phyloP scores from a whole-genome alignment of 2,888 invertebrate genomes.

The Cinara cedri region DNA sequence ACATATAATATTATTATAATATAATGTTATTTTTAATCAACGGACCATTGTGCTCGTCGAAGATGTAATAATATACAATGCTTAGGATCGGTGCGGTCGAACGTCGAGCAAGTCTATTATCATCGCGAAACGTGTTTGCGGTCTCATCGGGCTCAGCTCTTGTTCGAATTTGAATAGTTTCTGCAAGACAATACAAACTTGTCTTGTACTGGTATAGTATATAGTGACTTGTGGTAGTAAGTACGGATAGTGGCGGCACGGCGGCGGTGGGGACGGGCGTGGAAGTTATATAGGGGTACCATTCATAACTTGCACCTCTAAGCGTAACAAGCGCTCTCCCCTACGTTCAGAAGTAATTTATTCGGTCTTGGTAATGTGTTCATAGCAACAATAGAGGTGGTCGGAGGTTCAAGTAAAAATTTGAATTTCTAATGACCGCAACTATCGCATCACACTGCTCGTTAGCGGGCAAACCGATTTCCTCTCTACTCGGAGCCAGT shows the following conservation, averaged over 20 bases:
- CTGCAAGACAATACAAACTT: constrained; percentile 55
- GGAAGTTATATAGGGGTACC: constrained; percentile 47
- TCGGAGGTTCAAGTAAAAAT: constrained; percentile 47
- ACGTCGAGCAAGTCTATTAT: constrained; percentile 54
- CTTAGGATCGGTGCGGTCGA: constrained; percentile 36
- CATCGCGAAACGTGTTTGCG: constrained; percentile 51
- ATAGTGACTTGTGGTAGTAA: constrained; percentile 41
- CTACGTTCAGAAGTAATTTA: constrained; percentile 49
- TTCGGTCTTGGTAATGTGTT: constrained; percentile 49
- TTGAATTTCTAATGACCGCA: constrained; percentile 54
- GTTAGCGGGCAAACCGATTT: constrained; percentile 43
- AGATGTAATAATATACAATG: constrained; percentile 49
- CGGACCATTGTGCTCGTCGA: constrained; percentile 28
- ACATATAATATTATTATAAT: too few species aligned
- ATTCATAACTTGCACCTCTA: constrained; percentile 52
- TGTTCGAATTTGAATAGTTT: constrained; percentile 56
- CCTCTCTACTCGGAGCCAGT: constrained; percentile 32
- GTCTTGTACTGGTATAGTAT: constrained; percentile 38
- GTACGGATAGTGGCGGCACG: background rate
- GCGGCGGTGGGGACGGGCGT: background rate
- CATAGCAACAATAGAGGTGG: constrained; percentile 30
- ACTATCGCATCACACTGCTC: constrained; percentile 25
- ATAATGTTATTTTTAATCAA: constrained; percentile 49
- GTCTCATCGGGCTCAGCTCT: constrained; percentile 46
- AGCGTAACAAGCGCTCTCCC: constrained; percentile 42